Percentiles rank a stretch among this genome's conserved stretches.
Conservation (phyloP, 2,797 vertebrate genomes). For the Moxostoma hubbsi region DNA sequence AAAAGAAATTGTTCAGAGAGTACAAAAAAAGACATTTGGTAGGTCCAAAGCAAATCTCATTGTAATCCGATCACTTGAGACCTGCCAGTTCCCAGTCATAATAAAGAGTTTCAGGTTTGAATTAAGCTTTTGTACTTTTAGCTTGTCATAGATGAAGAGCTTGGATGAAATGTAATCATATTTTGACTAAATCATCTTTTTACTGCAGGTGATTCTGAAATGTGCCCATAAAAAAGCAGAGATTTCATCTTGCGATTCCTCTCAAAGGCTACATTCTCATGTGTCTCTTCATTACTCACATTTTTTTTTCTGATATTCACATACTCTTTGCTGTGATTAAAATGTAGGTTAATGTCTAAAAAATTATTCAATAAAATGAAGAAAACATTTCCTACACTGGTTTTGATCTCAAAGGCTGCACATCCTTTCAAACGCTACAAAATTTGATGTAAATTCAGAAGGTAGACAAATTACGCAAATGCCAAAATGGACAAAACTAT, state of each 20-base stretch:
- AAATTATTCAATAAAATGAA: no score
- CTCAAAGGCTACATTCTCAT: neutral
- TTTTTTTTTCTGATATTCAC: neutral
- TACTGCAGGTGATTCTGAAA: neutral
- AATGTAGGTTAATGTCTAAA: neutral
- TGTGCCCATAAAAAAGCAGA: neutral
- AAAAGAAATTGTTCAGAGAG: neutral
- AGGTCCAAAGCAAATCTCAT: slow-evolving; percentile 31
- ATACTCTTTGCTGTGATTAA: neutral
- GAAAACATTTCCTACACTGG: no score
- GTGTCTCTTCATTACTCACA: neutral
- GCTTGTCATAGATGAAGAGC: slow-evolving; percentile 2
- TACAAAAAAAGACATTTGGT: slow-evolving; percentile 21
- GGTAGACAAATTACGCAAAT: no score
- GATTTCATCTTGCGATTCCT: neutral
- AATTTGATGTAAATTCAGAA: no score
- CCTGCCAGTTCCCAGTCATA: slow-evolving; percentile 17
- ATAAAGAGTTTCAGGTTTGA: slow-evolving; percentile 33
- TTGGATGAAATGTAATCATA: neutral
- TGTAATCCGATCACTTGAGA: slow-evolving; percentile 19
- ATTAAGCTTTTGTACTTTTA: slow-evolving; percentile 35
- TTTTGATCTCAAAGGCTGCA: no score
- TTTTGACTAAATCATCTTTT: neutral
- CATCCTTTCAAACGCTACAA: no score
- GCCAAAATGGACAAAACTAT: no score